A percentile compares a stretch with the other conserved stretches of the same genome.
phyloP scores from a whole-genome alignment of 2,888 invertebrate species.

The Nomada ferruginata region DNA sequence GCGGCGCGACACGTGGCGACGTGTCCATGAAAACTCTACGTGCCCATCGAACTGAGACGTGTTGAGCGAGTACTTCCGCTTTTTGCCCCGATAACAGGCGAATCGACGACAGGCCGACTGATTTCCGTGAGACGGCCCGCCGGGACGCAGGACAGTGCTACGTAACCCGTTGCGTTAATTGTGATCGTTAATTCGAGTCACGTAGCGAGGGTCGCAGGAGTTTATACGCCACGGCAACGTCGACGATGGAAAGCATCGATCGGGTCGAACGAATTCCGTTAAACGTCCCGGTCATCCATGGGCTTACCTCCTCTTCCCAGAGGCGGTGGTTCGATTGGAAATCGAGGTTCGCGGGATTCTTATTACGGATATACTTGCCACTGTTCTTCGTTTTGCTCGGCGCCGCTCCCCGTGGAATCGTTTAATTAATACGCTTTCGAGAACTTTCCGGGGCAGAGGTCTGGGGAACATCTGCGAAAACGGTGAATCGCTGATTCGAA shows the following conservation, averaged over 20 bases:
- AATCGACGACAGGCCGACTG: constrained; percentile 50
- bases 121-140: constrained; percentile 50
- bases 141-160: constrained; percentile 34
- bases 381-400: constrained; percentile 4
- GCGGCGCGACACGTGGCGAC: constrained; percentile 14
- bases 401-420: constrained; percentile 23
- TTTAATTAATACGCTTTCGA: constrained; percentile 43
- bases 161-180: constrained; percentile 71
- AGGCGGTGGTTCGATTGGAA: constrained; percentile 59
- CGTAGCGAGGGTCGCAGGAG: constrained; percentile 72
- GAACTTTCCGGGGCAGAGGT: not conserved
- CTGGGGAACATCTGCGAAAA: constrained; percentile 2
- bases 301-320: constrained; percentile 60
- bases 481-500: constrained; percentile 9
- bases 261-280: constrained; percentile 59
- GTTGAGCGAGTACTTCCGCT: constrained; percentile 36
- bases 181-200: constrained; percentile 78
- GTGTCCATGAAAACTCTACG: constrained; percentile 47
- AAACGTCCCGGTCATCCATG: constrained; percentile 63
- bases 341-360: constrained; percentile 50
- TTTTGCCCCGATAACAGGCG: constrained; percentile 46
- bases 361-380: constrained; percentile 37
- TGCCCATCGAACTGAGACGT: constrained; percentile 12
- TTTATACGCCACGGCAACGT: constrained; percentile 64
- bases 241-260: constrained; percentile 71